These are phyloP conservation scores for Acipenser ruthenus DNA, from an alignment of 2,797 vertebrate species.

Conservation along the genomic window DNA sequence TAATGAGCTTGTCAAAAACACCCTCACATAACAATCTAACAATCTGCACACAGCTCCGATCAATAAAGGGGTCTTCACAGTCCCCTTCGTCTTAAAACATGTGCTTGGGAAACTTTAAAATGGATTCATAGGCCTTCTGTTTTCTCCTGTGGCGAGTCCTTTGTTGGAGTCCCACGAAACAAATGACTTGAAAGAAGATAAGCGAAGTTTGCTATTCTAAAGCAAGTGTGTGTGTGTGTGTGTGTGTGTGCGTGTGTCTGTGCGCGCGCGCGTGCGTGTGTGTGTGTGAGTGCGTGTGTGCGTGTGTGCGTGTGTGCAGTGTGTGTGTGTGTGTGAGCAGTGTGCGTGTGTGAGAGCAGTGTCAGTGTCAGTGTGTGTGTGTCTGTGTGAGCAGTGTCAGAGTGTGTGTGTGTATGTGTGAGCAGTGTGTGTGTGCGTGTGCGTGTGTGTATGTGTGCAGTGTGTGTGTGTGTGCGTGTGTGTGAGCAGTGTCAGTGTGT, in stretches of 20 bases:
- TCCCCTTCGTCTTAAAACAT: constrained; percentile 59
- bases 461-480: no score
- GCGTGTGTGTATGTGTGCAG: no score
- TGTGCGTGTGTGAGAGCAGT: no score
- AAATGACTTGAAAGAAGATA: constrained; percentile 64
- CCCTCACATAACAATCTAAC: constrained; percentile 69
- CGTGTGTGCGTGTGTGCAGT: no score
- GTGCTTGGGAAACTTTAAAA: constrained; percentile 73
- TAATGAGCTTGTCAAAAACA: constrained; percentile 75
- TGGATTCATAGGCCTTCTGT: constrained; percentile 59
- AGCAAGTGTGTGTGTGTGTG: constrained; percentile 64
- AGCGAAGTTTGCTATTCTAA: constrained; percentile 80
- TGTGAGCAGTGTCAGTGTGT: no score
- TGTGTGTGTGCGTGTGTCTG: constrained; percentile 26
- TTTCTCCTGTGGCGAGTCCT: constrained; percentile 61
- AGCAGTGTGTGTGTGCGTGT: no score
- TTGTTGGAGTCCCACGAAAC: constrained; percentile 53
- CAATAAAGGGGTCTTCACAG: constrained; percentile 57
- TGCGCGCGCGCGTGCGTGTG: constrained; percentile 43
- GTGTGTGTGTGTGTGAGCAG: no score
- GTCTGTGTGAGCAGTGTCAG: no score
- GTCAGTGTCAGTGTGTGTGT: no score
- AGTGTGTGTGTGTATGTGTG: no score
- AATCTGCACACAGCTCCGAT: constrained; percentile 60
- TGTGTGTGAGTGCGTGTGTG: background rate